Percentiles rank a stretch among this genome's conserved stretches.
Evolutionary conservation across 2,888 invertebrate genomes (phyloP).

Genomic region (Ametastegia equiseti): DNA sequence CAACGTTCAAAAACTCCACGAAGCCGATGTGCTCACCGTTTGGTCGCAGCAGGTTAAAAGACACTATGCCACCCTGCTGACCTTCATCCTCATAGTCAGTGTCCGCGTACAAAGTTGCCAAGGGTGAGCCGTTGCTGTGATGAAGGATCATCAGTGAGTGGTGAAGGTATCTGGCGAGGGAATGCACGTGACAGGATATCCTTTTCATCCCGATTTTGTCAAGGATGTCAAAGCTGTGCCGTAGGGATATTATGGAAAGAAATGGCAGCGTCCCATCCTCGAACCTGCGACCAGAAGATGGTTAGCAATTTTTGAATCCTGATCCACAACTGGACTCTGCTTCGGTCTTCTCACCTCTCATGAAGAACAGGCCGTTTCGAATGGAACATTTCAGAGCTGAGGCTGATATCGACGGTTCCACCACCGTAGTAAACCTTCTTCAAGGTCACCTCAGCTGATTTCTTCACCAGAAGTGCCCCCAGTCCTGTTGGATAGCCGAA

Average conservation of each 20-base stretch:
- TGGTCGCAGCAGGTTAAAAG: slow-evolving; percentile 90
- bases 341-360: slow-evolving; percentile 81
- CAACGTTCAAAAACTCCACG: slow-evolving; percentile 93
- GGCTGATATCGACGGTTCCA: slow-evolving; percentile 92
- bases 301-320: not conserved
- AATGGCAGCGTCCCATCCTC: slow-evolving; percentile 97
- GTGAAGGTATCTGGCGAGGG: slow-evolving; percentile 86
- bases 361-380: slow-evolving; percentile 82
- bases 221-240: slow-evolving; percentile 89
- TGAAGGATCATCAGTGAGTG: slow-evolving; percentile 80
- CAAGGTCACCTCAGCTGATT: slow-evolving; percentile 80
- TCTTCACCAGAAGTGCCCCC: slow-evolving; percentile 91
- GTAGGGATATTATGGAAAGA: slow-evolving; percentile 88
- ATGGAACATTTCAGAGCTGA: slow-evolving; percentile 85
- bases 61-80: slow-evolving; percentile 90
- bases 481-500: slow-evolving; percentile 97
- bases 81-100: slow-evolving; percentile 80
- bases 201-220: slow-evolving; percentile 79
- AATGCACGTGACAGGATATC: slow-evolving; percentile 86
- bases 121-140: slow-evolving; percentile 85
- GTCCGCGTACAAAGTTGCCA: slow-evolving; percentile 86
- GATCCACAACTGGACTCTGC: not conserved
- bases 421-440: slow-evolving; percentile 92
- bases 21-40: slow-evolving; percentile 92
- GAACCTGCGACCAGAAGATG: slow-evolving; percentile 80